phyloP scores from a whole-genome alignment of 2,113 vertebrate species.

The Apteryx mantelli region DNA sequence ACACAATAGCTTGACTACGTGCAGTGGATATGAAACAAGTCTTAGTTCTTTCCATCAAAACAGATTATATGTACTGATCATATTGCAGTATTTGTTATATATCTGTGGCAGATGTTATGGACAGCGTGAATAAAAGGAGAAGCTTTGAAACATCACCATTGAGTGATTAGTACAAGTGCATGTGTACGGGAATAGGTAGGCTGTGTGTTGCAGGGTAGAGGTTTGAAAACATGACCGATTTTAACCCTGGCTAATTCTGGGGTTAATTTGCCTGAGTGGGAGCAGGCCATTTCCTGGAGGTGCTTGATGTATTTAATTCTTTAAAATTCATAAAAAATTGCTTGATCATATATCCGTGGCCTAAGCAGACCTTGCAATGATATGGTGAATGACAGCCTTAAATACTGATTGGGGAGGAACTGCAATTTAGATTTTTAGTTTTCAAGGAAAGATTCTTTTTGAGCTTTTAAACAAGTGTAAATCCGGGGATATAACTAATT shows the following conservation, averaged over 20 bases:
- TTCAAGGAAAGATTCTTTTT: background rate
- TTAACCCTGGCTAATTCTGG: background rate
- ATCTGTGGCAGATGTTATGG: background rate
- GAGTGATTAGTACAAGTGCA: fast-evolving
- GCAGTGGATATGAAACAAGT: background rate
- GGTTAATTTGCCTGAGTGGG: background rate
- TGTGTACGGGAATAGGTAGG: background rate
- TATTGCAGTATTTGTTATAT: background rate
- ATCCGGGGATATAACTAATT: background rate
- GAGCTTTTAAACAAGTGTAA: background rate
- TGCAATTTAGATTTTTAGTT: background rate
- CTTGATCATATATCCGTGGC: background rate
- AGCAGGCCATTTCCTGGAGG: background rate
- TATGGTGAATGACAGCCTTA: background rate
- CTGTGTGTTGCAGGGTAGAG: background rate
- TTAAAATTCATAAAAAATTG: background rate
- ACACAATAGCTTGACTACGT: background rate
- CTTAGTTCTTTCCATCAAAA: background rate
- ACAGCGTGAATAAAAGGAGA: background rate
- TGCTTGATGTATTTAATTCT: background rate
- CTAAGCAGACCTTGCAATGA: background rate
- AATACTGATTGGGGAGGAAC: background rate
- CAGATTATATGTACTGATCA: background rate
- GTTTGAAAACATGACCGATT: background rate
- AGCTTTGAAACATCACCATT: background rate